Base-by-base conservation (phyloP, 2,797 vertebrate genomes). In the Hirundo rustica region DNA sequence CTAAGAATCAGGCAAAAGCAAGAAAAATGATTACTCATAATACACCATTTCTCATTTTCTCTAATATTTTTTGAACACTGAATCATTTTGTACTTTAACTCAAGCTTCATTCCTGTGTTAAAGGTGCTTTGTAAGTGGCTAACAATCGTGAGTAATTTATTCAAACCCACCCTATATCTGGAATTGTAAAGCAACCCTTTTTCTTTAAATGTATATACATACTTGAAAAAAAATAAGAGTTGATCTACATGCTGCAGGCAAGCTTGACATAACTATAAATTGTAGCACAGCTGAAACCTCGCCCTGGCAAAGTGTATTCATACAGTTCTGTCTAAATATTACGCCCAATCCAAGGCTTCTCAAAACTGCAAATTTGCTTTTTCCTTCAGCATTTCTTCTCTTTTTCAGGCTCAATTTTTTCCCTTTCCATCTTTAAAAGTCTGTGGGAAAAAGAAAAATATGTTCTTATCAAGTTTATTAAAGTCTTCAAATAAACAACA, bases 1-100 rank as follows among this genome's bases (percentile, higher is more conserved):
- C 18, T 42, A 62, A 80, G 14, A 89, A 79, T 2, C 13, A 74
- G 76, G 11, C 1, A 53, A 64, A 71, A 12, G 0, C 8, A 66
- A 34, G 38, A 54, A 79, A 92, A 74, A 53, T 3, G 1, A 53
- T 4, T 6, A 45, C 5, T 55, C 9, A 11, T 11, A 71, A 32
- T 17, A 9, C 6, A 60, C 0, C 0, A 2, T 25, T 42, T 44
- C 29, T 48, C 30, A 16, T 71, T 73, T 62, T 1, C 30, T 85
- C 13, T 45, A 13, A 10, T 57, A 64, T 55, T 82, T 68, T 73
- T 7, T 58, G 40, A 67, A 64, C 14, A 26, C 6, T 17, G 50
- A 55, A 64, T 40, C 0, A 51, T 67, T 85, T 77, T 53, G 3
- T 57, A 8, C n/a, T 61, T 61, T 44, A 27, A 32, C 7, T 85